Percentiles rank a stretch among this genome's conserved stretches.
These are phyloP conservation scores for Spodoptera frugiperda DNA, from an alignment of 1,140 invertebrate genomes.

Conservation along the genomic window DNA sequence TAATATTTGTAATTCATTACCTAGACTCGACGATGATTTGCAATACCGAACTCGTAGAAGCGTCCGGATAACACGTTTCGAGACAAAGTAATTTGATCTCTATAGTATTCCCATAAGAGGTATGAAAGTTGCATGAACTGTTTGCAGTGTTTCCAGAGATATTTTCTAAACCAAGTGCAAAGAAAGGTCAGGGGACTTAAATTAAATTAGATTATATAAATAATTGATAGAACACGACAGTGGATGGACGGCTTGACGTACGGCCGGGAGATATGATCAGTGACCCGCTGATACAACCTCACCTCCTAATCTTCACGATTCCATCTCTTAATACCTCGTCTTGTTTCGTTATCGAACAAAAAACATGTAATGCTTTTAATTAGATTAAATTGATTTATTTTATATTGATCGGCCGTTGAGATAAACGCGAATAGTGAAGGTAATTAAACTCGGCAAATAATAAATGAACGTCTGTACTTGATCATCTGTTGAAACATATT, in stretches of 20 bases:
- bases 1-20: slow-evolving; percentile 62
- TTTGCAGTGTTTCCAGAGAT: slow-evolving; percentile 59
- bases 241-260: slow-evolving; percentile 80
- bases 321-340: slow-evolving; percentile 82
- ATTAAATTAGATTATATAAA: slow-evolving; percentile 85
- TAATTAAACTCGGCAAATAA: slow-evolving; percentile 84
- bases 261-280: slow-evolving; percentile 75
- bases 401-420: slow-evolving; percentile 73
- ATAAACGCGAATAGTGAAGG: slow-evolving; percentile 68
- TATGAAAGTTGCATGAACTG: slow-evolving; percentile 73
- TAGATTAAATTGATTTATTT: slow-evolving; percentile 86
- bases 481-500: slow-evolving; percentile 63
- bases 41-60: slow-evolving; percentile 66
- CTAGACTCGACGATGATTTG: slow-evolving; percentile 58
- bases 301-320: slow-evolving; percentile 81
- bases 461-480: slow-evolving; percentile 65
- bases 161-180: slow-evolving; percentile 78
- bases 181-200: slow-evolving; percentile 81
- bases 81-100: slow-evolving; percentile 62
- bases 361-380: slow-evolving; percentile 86
- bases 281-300: slow-evolving; percentile 77
- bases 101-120: slow-evolving; percentile 70
- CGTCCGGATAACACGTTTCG: slow-evolving; percentile 55
- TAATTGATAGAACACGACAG: slow-evolving; percentile 80
- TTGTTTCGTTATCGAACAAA: slow-evolving; percentile 82